Evolutionary conservation across 2,113 vertebrate species (phyloP).

Genomic region (Anoplopoma fimbria): DNA sequence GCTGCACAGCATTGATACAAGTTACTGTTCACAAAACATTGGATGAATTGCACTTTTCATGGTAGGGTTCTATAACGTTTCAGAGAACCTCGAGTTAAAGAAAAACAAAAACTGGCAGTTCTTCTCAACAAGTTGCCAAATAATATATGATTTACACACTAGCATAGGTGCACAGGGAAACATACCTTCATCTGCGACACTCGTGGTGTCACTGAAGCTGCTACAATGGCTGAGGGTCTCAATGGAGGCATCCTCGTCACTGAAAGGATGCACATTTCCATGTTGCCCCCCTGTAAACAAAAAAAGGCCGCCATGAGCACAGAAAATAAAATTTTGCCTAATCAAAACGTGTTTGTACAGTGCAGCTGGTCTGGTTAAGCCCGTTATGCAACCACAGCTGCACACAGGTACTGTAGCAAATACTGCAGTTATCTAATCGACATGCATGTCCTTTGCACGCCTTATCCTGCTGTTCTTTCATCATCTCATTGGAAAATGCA

Average conservation of each 20-base stretch:
- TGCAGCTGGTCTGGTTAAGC: background rate
- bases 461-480: conserved; percentile 12
- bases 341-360: background rate
- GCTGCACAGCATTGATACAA: background rate
- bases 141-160: fast-evolving
- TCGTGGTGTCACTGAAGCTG: conserved; percentile 93
- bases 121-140: background rate
- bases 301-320: background rate
- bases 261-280: conserved; percentile 93
- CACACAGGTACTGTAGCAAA: conserved; percentile 39
- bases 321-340: background rate
- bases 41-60: background rate
- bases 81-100: background rate
- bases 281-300: conserved; percentile 88
- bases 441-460: background rate
- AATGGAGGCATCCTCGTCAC: conserved; percentile 96
- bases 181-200: conserved; percentile 93
- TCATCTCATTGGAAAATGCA: conserved; percentile 16
- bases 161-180: background rate
- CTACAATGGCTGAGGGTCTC: conserved; percentile 99
- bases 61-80: background rate
- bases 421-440: conserved; percentile 61
- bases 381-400: conserved; percentile 44
- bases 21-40: background rate
- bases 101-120: background rate